Conservation (phyloP, 2,797 vertebrate species). For the Holocentrus rufus region DNA sequence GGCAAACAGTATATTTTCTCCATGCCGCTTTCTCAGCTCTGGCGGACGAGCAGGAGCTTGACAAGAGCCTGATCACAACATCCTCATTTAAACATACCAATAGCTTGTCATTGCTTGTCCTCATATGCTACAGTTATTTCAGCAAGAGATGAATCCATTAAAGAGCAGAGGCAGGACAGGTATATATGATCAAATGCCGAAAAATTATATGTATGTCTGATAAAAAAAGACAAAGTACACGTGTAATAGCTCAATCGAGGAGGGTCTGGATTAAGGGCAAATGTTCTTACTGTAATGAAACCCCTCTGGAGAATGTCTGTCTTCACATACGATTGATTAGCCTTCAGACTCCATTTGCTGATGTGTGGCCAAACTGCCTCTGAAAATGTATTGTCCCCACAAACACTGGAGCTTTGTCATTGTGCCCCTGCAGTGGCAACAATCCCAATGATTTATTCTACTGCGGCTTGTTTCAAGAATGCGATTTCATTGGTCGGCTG, state of each 20-base stretch:
- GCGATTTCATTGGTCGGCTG: conserved; percentile 76
- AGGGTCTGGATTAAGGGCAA: conserved; percentile 16
- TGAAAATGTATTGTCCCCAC: conserved; percentile 68
- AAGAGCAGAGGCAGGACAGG: conserved; percentile 29
- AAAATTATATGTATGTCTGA: conserved; percentile 36
- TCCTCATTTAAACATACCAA: conserved; percentile 22
- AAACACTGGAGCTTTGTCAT: conserved; percentile 54
- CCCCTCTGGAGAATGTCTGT: conserved; percentile 16
- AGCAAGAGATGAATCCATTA: conserved; percentile 22
- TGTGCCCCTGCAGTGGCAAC: conserved; percentile 49
- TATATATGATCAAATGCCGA: conserved; percentile 36
- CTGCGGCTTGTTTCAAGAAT: conserved; percentile 76
- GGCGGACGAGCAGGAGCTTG: conserved; percentile 29
- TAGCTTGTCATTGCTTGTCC: conserved; percentile 17
- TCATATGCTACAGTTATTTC: not conserved
- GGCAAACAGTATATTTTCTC: conserved; percentile 24
- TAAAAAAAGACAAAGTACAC: not conserved
- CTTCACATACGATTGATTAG: conserved; percentile 50
- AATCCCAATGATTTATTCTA: conserved; percentile 73
- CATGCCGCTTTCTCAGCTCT: conserved; percentile 22
- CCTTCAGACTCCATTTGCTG: conserved; percentile 56
- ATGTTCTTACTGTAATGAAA: conserved; percentile 20
- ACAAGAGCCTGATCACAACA: conserved; percentile 29
- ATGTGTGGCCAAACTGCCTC: conserved; percentile 56
- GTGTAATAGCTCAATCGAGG: conserved; percentile 6